Evolutionary conservation across 2,888 invertebrate species (phyloP).

Genomic region (Chirona hameri): DNA sequence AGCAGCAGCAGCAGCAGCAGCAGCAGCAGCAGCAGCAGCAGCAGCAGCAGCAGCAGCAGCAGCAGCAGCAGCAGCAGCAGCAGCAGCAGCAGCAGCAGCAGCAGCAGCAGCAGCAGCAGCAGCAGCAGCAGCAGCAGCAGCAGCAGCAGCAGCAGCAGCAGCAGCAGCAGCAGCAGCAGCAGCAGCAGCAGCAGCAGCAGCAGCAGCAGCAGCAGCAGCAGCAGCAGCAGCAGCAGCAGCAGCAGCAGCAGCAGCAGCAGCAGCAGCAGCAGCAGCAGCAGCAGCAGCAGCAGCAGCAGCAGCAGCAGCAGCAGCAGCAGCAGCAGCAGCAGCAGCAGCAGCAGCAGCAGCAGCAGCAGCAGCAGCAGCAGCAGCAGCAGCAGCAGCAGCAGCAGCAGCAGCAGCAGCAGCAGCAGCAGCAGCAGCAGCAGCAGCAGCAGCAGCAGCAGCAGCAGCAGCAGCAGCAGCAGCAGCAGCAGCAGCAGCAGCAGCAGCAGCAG

Average conservation of each 20-base stretch:
- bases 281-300: background rate
- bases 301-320: slow-evolving; percentile 4
- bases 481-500: background rate
- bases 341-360: slow-evolving; percentile 12
- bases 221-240: background rate
- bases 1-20: background rate
- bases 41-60: slow-evolving; percentile 1
- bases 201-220: background rate
- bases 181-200: background rate
- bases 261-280: slow-evolving; percentile 2
- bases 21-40: background rate
- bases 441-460: background rate
- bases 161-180: slow-evolving; percentile 2
- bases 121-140: background rate
- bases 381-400: background rate
- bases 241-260: slow-evolving; percentile 1
- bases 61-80: background rate
- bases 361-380: background rate
- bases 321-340: background rate
- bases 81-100: background rate
- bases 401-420: background rate
- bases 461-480: slow-evolving; percentile 1
- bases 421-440: background rate
- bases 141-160: background rate
- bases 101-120: background rate